Base-by-base conservation (phyloP, 1,140 invertebrate genomes). In the Achatina immaculata region DNA sequence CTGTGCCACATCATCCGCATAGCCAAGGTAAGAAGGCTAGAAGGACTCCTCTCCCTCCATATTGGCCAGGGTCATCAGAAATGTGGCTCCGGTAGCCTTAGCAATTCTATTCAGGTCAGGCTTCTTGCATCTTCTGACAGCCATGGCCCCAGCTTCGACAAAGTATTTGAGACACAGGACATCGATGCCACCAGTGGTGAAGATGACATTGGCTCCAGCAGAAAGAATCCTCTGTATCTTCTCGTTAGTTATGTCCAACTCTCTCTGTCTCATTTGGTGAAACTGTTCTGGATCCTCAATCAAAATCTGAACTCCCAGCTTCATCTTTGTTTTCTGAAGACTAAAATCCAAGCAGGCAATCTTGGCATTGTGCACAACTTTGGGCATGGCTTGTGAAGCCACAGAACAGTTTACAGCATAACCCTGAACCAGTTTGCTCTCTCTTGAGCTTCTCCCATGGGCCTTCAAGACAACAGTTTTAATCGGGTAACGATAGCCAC, bases 341-440 rank as follows among this genome's bases (percentile, higher is more conserved):
- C 96, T 97, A 90, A 99, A 99, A 90, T 99, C 99, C 31, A 99
- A 92, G 90, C 98, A 99, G 0, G 98, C 99, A 86, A 99, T 97
- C 92, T 99, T 99, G 4, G 99, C 97, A 90, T 97, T 97, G 0
- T 93, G 87, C 78, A 99, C 94, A 90, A 95, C 96, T 81, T 89
- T 90, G 1, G 85, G 85, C 87, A 90, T 89, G 34, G 87, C 89
- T 92, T 99, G 97, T 16, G 97, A 98, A 9, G 98, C 98, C 1
- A 99, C 95, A 0, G 97, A 99, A 90, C 98, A 99, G 91, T 99
- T 99, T 0, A 99, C 91, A n/a, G 99, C 99, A 92, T 99, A 99
- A 28, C 96, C 96, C 72, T 95, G 94, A 7, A 99, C 94, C 0
- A 99, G 92, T 0, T 95, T 91, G 88, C 96, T 99, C 92, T 99